phyloP scores from a whole-genome alignment of 2,797 vertebrate genomes.

The Epinephelus malabaricus region DNA sequence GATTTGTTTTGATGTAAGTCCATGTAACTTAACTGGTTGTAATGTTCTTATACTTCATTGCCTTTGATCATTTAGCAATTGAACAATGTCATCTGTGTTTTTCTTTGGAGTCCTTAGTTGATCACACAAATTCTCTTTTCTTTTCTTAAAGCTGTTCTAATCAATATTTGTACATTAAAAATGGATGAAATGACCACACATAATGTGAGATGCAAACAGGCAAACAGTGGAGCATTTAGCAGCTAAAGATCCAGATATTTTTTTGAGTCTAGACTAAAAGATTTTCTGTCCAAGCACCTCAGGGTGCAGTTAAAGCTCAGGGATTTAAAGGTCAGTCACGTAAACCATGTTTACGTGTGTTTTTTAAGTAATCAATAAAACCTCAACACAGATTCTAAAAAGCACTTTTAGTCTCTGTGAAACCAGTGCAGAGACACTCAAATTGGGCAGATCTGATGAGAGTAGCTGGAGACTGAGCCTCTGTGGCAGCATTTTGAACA shows the following conservation, averaged over 20 bases:
- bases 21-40: constrained; percentile 1
- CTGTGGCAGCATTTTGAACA: constrained; percentile 4
- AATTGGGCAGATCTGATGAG: constrained; percentile 23
- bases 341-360: constrained; percentile 32
- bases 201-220: not conserved
- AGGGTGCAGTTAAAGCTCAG: constrained; percentile 17
- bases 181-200: not conserved
- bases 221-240: not conserved
- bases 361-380: constrained; percentile 59
- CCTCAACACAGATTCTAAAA: constrained; percentile 40
- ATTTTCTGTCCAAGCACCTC: constrained; percentile 14
- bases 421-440: constrained; percentile 12
- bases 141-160: constrained; percentile 1
- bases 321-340: constrained; percentile 48
- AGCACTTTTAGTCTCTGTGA: constrained; percentile 28
- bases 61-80: constrained; percentile 1
- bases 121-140: not conserved
- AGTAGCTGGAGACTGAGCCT: constrained; percentile 2
- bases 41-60: constrained; percentile 4
- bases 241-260: not conserved
- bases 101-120: not conserved
- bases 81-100: not conserved
- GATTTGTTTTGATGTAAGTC: constrained; percentile 13
- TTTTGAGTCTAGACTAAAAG: not conserved
- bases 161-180: not conserved